These are phyloP conservation scores for Artemisiospiza belli DNA, from an alignment of 2,113 vertebrate genomes.

Conservation along the genomic window DNA sequence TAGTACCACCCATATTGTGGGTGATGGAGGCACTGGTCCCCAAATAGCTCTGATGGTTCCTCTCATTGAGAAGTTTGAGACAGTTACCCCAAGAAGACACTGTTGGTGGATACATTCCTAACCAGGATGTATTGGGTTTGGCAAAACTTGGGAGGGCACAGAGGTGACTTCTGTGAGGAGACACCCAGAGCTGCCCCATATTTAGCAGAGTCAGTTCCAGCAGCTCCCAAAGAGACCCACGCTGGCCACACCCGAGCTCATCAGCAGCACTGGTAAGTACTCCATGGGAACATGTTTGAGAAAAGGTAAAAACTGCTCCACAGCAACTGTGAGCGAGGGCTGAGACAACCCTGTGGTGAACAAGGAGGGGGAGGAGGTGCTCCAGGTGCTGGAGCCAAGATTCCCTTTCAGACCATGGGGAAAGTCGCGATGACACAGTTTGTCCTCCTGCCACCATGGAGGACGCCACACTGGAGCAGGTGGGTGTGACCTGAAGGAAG, in stretches of 20 bases:
- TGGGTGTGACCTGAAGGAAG: not conserved
- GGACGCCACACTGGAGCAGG: not conserved
- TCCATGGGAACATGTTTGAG: not conserved
- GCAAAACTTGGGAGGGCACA: not conserved
- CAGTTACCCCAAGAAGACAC: not conserved
- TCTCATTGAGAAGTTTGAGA: not conserved
- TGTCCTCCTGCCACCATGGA: not conserved
- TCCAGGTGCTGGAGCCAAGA: not conserved
- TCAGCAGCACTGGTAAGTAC: rapidly evolving
- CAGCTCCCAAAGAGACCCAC: not conserved
- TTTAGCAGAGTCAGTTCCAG: not conserved
- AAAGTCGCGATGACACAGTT: not conserved
- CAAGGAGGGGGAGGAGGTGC: not conserved
- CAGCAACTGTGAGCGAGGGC: not conserved
- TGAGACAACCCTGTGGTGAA: not conserved
- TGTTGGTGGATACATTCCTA: not conserved
- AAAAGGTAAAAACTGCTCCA: not conserved
- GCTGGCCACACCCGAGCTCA: not conserved
- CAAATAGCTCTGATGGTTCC: not conserved
- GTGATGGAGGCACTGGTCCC: not conserved
- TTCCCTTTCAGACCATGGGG: not conserved
- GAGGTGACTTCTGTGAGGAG: not conserved
- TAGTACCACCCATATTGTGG: not conserved
- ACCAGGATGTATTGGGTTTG: not conserved
- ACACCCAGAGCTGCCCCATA: not conserved